These are phyloP conservation scores for Ceraclea dissimilis DNA, from an alignment of 2,888 invertebrate genomes.

Conservation along the genomic window DNA sequence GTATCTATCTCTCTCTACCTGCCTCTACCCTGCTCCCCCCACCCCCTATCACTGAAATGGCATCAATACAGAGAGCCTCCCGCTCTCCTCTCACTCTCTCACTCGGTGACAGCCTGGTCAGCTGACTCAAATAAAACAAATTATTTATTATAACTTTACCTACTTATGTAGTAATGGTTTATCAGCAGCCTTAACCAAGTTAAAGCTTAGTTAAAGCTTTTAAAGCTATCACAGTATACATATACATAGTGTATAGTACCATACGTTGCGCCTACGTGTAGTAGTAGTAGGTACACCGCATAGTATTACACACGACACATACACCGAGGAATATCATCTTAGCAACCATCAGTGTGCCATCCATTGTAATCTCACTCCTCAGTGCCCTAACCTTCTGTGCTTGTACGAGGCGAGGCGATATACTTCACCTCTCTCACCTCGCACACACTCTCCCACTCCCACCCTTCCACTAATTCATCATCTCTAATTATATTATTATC, in stretches of 20 bases:
- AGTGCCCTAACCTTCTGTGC: conserved; percentile 10
- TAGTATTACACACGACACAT: no score
- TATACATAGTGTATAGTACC: background rate
- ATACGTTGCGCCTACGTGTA: background rate
- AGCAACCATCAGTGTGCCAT: background rate
- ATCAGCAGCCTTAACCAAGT: conserved; percentile 23
- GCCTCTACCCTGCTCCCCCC: background rate
- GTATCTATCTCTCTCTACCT: no score
- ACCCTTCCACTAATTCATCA: conserved; percentile 6
- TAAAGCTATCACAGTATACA: conserved; percentile 26
- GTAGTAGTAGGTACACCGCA: no score
- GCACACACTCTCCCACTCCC: conserved; percentile 7
- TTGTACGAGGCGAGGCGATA: conserved; percentile 18
- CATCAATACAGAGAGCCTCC: background rate
- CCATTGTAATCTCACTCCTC: background rate
- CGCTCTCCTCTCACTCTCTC: background rate
- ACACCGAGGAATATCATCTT: background rate
- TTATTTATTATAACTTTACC: conserved; percentile 19
- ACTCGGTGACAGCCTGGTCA: conserved; percentile 25
- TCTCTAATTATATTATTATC: conserved; percentile 13
- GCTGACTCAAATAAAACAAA: conserved; percentile 15
- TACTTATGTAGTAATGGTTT: conserved; percentile 23
- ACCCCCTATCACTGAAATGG: background rate
- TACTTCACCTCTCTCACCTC: conserved; percentile 15
- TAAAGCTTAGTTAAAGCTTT: conserved; percentile 22